Evolutionary conservation across 2,797 vertebrate species (phyloP).

Genomic region (Okamejei kenojei): DNA sequence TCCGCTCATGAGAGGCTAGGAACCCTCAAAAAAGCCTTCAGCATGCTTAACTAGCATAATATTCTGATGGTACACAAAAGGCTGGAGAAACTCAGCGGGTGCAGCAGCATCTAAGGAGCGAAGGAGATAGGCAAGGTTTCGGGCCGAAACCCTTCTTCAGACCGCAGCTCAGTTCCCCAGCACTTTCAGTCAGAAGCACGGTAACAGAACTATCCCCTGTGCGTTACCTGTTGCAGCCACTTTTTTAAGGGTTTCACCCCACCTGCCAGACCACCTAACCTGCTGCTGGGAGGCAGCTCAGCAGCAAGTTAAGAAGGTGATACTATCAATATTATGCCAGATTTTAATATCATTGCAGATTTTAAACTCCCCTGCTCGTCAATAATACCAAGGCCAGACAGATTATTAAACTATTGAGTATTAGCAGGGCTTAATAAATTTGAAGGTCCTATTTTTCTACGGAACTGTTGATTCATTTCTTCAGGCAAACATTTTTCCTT

Average conservation of each 20-base stretch:
- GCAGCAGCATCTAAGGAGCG: too few relatives aligned
- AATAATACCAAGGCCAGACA: neutral
- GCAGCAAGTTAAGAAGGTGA: neutral
- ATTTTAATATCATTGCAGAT: too few relatives aligned
- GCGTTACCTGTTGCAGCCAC: neutral
- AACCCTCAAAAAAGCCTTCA: too few relatives aligned
- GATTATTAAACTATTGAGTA: neutral
- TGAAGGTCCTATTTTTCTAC: neutral
- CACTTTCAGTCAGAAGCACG: too few relatives aligned
- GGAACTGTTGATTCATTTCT: neutral
- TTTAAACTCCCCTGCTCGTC: neutral
- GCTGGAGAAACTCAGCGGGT: too few relatives aligned
- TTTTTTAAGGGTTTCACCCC: neutral
- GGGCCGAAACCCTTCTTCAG: too few relatives aligned
- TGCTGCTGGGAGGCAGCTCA: too few relatives aligned
- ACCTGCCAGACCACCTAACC: neutral
- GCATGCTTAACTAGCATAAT: too few relatives aligned
- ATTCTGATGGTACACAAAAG: too few relatives aligned
- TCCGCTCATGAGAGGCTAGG: neutral
- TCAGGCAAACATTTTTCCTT: neutral
- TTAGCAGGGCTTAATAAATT: neutral
- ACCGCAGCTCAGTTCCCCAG: too few relatives aligned
- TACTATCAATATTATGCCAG: neutral
- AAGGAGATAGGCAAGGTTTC: too few relatives aligned
- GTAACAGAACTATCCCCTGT: neutral